Evolutionary conservation across 2,113 vertebrate species (phyloP).

Genomic region (Eublepharis macularius): DNA sequence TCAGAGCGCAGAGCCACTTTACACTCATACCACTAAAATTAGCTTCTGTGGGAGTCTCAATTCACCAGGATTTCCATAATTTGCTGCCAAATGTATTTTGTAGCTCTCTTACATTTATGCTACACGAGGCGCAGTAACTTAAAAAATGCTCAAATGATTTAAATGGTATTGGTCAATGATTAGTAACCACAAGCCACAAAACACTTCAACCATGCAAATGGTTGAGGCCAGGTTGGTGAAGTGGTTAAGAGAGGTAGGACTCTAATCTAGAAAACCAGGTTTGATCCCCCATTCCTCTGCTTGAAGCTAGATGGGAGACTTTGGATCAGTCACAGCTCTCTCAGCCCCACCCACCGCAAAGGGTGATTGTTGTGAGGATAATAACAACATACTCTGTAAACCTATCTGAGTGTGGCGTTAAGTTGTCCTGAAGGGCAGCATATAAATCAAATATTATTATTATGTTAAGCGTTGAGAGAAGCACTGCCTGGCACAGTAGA

Average conservation of each 20-base stretch:
- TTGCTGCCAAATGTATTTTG: not conserved
- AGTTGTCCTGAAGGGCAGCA: too few relatives aligned
- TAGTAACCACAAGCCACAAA: not conserved
- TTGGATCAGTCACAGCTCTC: too few relatives aligned
- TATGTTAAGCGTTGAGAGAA: not conserved
- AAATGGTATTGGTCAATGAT: not conserved
- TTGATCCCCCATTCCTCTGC: too few relatives aligned
- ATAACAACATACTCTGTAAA: too few relatives aligned
- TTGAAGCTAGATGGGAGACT: too few relatives aligned
- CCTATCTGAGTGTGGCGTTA: too few relatives aligned
- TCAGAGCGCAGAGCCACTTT: conserved; percentile 5
- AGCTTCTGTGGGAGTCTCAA: not conserved
- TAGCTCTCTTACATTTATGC: not conserved
- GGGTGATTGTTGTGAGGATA: too few relatives aligned
- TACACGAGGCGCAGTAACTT: not conserved
- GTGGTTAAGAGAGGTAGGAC: too few relatives aligned
- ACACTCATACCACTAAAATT: not conserved
- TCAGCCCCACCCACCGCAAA: too few relatives aligned
- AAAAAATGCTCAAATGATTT: not conserved
- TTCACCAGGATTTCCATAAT: not conserved
- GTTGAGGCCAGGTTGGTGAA: too few relatives aligned
- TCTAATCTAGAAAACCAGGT: too few relatives aligned
- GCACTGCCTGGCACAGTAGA: not conserved
- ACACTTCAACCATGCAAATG: not conserved
- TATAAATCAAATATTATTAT: too few relatives aligned